phyloP scores from a whole-genome alignment of 1,140 invertebrate genomes.

The Penaeus japonicus region DNA sequence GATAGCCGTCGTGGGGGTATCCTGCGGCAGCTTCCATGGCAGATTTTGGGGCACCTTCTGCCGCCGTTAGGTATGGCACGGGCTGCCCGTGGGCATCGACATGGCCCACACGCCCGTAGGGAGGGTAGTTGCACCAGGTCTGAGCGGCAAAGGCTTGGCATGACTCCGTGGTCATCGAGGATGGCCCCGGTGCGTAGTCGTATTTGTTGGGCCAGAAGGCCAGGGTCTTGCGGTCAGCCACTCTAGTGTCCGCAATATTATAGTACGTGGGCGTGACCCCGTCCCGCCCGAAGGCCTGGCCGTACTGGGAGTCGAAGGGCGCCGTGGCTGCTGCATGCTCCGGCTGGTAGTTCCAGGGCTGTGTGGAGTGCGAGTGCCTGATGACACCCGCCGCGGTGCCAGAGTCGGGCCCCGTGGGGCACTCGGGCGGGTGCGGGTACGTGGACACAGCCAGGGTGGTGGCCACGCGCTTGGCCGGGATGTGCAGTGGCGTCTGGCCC shows the following conservation, averaged over 20 bases:
- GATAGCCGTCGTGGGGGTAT: conserved; percentile 79
- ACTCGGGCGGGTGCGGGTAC: conserved; percentile 62
- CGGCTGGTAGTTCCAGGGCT: conserved; percentile 76
- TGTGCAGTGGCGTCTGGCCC: conserved; percentile 76
- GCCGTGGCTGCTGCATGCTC: conserved; percentile 63
- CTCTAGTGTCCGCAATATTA: conserved; percentile 69
- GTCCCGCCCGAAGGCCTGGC: conserved; percentile 69
- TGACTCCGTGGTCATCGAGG: conserved; percentile 68
- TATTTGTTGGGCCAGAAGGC: conserved; percentile 75
- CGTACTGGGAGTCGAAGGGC: conserved; percentile 68
- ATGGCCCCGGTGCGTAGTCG: conserved; percentile 65
- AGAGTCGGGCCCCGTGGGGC: conserved; percentile 69
- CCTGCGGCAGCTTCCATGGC: conserved; percentile 72
- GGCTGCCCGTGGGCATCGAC: conserved; percentile 63
- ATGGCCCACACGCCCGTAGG: conserved; percentile 65
- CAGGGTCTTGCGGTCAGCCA: conserved; percentile 64
- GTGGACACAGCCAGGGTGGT: conserved; percentile 64
- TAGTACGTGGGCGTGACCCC: conserved; percentile 75
- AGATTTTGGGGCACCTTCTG: conserved; percentile 64
- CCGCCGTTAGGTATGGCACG: conserved; percentile 67
- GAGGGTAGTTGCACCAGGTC: conserved; percentile 76
- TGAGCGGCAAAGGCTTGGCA: conserved; percentile 77
- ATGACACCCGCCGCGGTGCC: conserved; percentile 73
- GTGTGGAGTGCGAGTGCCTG: conserved; percentile 74
- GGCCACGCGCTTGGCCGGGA: conserved; percentile 78